Percentiles rank a stretch among this genome's conserved stretches.
Conservation (phyloP, 1,140 invertebrate genomes). For the Cotesia typhae region DNA sequence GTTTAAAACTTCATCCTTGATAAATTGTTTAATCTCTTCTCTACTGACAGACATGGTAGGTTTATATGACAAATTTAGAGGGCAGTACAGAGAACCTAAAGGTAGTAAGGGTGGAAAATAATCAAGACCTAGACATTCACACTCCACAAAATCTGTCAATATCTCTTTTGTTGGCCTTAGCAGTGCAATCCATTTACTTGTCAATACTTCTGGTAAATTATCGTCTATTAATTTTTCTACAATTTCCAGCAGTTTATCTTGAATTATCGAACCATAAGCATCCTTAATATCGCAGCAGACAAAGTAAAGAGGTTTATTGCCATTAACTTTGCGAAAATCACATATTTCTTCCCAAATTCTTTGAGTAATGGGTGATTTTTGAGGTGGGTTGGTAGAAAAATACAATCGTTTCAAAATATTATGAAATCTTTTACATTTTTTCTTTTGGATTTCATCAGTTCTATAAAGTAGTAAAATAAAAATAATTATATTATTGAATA, state of each 20-base stretch:
- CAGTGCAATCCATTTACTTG: too few relatives aligned
- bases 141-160: neutral
- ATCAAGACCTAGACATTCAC: neutral
- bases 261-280: slow-evolving; percentile 21
- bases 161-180: too few relatives aligned
- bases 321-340: neutral
- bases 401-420: neutral
- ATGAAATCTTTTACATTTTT: neutral
- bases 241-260: neutral
- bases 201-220: neutral
- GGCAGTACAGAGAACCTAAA: too few relatives aligned
- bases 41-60: too few relatives aligned
- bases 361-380: neutral
- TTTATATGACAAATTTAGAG: too few relatives aligned
- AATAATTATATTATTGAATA: neutral
- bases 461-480: neutral
- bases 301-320: slow-evolving; percentile 17
- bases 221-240: neutral
- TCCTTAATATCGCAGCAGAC: slow-evolving; percentile 25
- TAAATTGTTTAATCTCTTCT: slow-evolving; percentile 13
- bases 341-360: neutral
- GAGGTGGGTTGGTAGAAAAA: neutral
- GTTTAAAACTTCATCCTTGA: neutral
- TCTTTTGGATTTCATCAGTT: neutral
- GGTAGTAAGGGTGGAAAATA: neutral